Conservation (phyloP, 2,113 vertebrate species). For the Engystomops pustulosus region DNA sequence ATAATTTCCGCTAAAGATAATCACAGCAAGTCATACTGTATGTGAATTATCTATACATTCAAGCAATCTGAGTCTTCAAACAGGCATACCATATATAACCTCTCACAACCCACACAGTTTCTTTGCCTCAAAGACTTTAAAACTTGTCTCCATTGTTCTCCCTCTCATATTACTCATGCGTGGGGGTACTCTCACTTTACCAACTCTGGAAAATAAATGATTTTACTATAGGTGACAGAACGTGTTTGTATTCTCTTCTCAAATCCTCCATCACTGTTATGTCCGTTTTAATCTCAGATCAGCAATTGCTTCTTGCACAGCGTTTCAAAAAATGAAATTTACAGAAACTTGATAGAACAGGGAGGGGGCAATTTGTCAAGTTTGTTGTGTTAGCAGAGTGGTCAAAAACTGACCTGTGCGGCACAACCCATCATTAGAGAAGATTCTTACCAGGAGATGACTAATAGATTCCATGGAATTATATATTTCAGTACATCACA, state of each 20-base stretch:
- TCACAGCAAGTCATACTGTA: neutral
- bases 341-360: constrained; percentile 29
- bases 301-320: constrained; percentile 45
- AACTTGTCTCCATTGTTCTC: neutral
- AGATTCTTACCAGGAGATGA: neutral
- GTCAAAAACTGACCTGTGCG: neutral
- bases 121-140: neutral
- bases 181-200: neutral
- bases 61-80: neutral
- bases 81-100: neutral
- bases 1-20: neutral
- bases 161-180: neutral
- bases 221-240: constrained; percentile 36
- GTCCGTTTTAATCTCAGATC: constrained; percentile 48
- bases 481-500: no score
- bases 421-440: neutral
- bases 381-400: neutral
- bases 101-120: neutral
- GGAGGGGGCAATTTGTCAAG: constrained; percentile 40
- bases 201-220: constrained; percentile 27
- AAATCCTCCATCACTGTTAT: constrained; percentile 42
- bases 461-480: neutral
- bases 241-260: constrained; percentile 44
- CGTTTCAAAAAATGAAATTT: constrained; percentile 47
- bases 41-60: neutral